Evolutionary conservation across 2,113 vertebrate species (phyloP).

Genomic region (Gallinago paraguaiae): DNA sequence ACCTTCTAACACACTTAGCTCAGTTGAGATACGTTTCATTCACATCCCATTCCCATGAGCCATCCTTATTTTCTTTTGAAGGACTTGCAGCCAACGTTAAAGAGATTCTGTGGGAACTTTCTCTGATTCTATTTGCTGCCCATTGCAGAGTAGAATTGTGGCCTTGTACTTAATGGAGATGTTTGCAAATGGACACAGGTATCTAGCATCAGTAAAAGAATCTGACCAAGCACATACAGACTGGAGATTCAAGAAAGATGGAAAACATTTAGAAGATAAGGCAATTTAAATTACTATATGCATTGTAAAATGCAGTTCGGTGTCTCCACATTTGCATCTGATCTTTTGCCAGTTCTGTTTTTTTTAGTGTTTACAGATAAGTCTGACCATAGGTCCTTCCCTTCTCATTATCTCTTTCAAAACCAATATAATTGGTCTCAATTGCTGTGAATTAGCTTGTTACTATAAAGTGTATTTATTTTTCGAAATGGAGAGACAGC

Average conservation of each 20-base stretch:
- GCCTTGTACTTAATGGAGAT: not conserved
- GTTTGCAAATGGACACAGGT: not conserved
- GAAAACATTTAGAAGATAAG: not conserved
- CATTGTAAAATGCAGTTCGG: not conserved
- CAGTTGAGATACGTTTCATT: not conserved
- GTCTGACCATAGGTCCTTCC: not conserved
- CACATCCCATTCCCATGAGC: not conserved
- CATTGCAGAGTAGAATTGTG: not conserved
- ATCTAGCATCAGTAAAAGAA: not conserved
- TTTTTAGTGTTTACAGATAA: not conserved
- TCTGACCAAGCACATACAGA: not conserved
- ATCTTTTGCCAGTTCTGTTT: not conserved
- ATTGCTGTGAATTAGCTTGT: not conserved
- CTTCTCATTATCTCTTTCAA: not conserved
- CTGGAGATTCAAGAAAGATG: not conserved
- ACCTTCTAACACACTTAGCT: not conserved
- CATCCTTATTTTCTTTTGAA: not conserved
- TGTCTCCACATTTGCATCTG: not conserved
- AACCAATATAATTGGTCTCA: not conserved
- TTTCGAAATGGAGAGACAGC: not conserved
- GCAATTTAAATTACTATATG: not conserved
- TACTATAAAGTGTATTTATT: not conserved
- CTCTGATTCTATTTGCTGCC: not conserved
- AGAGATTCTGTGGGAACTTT: not conserved
- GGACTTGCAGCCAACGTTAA: fast-evolving